These are phyloP conservation scores for Percopsis transmontana DNA, from an alignment of 2,113 vertebrate species.

Conservation along the genomic window DNA sequence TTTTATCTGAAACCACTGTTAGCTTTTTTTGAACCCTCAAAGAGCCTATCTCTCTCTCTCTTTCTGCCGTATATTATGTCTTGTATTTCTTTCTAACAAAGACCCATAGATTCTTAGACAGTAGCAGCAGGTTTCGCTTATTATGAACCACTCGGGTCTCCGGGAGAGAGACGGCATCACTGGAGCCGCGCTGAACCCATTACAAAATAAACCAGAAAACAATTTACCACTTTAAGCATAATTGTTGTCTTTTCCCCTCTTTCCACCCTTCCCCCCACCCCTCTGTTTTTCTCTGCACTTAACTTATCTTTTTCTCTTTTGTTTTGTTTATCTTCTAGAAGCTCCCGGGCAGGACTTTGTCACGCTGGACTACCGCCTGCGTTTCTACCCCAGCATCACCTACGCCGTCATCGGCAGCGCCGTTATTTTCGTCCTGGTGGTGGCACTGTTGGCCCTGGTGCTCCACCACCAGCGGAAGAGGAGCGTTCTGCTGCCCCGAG, in stretches of 20 bases:
- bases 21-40: constrained; percentile 35
- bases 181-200: constrained; percentile 39
- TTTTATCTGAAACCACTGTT: constrained; percentile 34
- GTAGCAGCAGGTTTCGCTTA: constrained; percentile 9
- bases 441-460: constrained; percentile 90
- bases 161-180: constrained; percentile 13
- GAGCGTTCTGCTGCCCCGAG: constrained; percentile 86
- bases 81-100: constrained; percentile 2
- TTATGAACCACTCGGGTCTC: constrained; percentile 35
- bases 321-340: constrained; percentile 75
- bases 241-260: constrained; percentile 24
- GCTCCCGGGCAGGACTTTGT: constrained; percentile 90
- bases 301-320: constrained; percentile 24
- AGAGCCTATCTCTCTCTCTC: constrained; percentile 18
- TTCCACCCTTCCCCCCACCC: constrained; percentile 17
- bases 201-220: constrained; percentile 44
- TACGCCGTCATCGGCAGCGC: constrained; percentile 96
- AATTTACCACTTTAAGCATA: constrained; percentile 41
- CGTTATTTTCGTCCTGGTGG: constrained; percentile 92
- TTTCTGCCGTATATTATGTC: background rate
- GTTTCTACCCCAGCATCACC: constrained; percentile 94
- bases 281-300: constrained; percentile 19
- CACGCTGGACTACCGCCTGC: constrained; percentile 89
- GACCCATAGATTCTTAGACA: constrained; percentile 1
- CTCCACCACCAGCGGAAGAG: constrained; percentile 96